A percentile compares a stretch with the other conserved stretches of the same genome.
phyloP scores from a whole-genome alignment of 2,888 invertebrate species.

The Phoenoteleia sp. region DNA sequence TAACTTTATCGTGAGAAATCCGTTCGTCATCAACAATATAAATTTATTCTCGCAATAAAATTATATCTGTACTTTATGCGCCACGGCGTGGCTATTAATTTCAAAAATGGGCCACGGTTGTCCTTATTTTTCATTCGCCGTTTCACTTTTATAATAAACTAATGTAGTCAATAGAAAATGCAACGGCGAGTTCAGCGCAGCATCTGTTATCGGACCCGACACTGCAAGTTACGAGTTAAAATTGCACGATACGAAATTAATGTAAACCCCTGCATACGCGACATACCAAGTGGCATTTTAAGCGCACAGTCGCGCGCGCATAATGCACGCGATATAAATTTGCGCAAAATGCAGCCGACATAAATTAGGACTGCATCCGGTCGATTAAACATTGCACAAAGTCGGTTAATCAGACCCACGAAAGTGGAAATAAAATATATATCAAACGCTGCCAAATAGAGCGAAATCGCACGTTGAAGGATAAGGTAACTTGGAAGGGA shows the following conservation, averaged over 20 bases:
- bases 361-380: constrained; percentile 49
- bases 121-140: constrained; percentile 16
- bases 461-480: constrained; percentile 18
- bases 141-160: constrained; percentile 51
- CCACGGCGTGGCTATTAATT: constrained; percentile 8
- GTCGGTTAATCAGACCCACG: constrained; percentile 57
- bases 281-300: constrained; percentile 32
- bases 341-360: constrained; percentile 46
- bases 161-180: constrained; percentile 36
- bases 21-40: constrained; percentile 1
- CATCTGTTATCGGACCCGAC: constrained; percentile 34
- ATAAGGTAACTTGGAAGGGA: not conserved
- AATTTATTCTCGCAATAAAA: constrained; percentile 23
- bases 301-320: constrained; percentile 32
- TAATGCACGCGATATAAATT: constrained; percentile 46
- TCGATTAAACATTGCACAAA: constrained; percentile 55
- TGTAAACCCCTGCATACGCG: constrained; percentile 23
- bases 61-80: constrained; percentile 12
- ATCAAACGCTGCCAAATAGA: constrained; percentile 40
- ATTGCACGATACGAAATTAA: constrained; percentile 35
- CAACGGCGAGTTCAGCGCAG: not conserved
- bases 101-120: constrained; percentile 13
- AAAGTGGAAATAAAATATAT: constrained; percentile 60
- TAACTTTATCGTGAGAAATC: not conserved
- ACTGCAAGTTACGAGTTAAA: constrained; percentile 35